phyloP scores from a whole-genome alignment of 2,113 vertebrate genomes.

The Ciconia maguari region DNA sequence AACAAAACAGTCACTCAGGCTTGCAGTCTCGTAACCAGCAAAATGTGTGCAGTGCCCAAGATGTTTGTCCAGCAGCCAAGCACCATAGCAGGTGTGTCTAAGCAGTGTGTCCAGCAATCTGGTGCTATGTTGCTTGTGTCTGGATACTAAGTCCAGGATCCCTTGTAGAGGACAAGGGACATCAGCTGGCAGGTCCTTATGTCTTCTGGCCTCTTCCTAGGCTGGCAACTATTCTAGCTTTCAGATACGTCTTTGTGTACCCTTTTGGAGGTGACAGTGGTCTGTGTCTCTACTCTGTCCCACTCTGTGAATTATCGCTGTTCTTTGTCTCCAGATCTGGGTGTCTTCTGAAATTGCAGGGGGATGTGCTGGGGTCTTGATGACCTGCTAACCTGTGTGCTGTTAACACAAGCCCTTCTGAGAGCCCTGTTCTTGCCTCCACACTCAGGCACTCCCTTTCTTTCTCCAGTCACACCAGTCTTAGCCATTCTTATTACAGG shows the following conservation, averaged over 20 bases:
- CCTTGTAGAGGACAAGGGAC: not conserved
- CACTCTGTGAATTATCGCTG: not conserved
- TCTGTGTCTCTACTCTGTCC: not conserved
- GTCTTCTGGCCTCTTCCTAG: not conserved
- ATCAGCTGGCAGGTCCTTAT: not conserved
- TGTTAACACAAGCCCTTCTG: not conserved
- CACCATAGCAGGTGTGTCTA: not conserved
- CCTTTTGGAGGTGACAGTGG: not conserved
- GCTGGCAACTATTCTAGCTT: not conserved
- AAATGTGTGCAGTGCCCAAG: not conserved
- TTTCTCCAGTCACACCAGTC: not conserved
- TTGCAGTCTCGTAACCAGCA: not conserved
- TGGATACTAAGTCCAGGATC: not conserved
- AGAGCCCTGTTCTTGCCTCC: not conserved
- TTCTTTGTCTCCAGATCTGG: not conserved
- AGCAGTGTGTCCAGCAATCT: not conserved
- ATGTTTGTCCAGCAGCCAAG: not conserved
- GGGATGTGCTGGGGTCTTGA: not conserved
- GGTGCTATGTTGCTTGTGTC: rapidly evolving
- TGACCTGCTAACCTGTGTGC: not conserved
- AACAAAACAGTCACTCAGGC: not conserved
- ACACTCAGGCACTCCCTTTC: not conserved
- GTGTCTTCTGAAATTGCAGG: not conserved
- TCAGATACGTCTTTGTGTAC: not conserved
- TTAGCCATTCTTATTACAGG: not conserved